Evolutionary conservation across 2,888 invertebrate genomes (phyloP).

Genomic region (Endotricha flammealis): DNA sequence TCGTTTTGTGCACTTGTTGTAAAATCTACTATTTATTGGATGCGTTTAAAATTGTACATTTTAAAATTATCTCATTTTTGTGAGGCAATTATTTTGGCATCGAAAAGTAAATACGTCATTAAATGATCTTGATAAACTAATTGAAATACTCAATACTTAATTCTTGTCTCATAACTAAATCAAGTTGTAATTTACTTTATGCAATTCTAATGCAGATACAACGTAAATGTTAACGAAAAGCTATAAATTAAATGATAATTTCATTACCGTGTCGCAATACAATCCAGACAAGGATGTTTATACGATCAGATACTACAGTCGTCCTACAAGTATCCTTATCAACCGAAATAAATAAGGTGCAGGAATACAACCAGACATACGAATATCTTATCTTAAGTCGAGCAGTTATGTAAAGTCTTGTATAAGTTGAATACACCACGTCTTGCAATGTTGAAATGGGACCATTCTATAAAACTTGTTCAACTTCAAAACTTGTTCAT

Average conservation of each 20-base stretch:
- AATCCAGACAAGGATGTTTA: not conserved
- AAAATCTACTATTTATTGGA: too few relatives aligned
- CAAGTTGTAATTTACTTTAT: too few relatives aligned
- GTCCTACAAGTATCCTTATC: slow-evolving; percentile 7
- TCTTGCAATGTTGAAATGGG: slow-evolving; percentile 20
- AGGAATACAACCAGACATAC: slow-evolving; percentile 6
- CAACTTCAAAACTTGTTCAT: slow-evolving; percentile 29
- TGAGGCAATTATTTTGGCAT: too few relatives aligned
- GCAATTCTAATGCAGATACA: not conserved
- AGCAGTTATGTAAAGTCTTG: slow-evolving; percentile 20
- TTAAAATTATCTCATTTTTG: too few relatives aligned
- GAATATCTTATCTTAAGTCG: slow-evolving; percentile 6
- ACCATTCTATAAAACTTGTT: slow-evolving; percentile 26
- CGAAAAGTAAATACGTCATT: too few relatives aligned
- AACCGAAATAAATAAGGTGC: slow-evolving; percentile 4
- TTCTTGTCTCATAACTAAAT: too few relatives aligned
- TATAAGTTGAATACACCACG: slow-evolving; percentile 24
- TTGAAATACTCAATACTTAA: too few relatives aligned
- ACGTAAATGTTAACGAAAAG: not conserved
- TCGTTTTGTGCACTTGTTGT: too few relatives aligned
- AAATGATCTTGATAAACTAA: too few relatives aligned
- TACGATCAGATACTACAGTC: not conserved
- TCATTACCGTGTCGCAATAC: not conserved
- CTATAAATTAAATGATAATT: not conserved
- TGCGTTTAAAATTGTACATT: too few relatives aligned